Percentiles rank a stretch among this genome's conserved stretches.
phyloP scores from a whole-genome alignment of 2,888 invertebrate genomes.

The Oconnorella tubifera region DNA sequence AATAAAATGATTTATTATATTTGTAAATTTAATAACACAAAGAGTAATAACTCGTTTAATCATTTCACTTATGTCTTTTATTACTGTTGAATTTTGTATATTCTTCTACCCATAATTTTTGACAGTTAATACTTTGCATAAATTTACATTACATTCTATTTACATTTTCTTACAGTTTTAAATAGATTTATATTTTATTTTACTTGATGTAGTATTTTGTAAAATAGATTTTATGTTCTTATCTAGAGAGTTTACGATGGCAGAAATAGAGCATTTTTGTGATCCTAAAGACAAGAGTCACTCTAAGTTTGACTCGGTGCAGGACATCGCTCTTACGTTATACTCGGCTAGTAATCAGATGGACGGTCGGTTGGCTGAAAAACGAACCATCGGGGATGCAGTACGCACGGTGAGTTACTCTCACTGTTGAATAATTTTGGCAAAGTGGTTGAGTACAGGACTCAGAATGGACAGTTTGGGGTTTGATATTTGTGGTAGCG shows the following conservation, averaged over 20 bases:
- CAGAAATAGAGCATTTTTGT: slow-evolving; percentile 99
- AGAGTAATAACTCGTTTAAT: too few species aligned
- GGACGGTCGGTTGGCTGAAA: slow-evolving; percentile 84
- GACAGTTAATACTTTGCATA: background rate
- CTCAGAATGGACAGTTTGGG: too few species aligned
- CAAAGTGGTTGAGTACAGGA: too few species aligned
- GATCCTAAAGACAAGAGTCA: slow-evolving; percentile 78
- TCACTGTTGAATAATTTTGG: too few species aligned
- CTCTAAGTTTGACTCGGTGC: slow-evolving; percentile 76
- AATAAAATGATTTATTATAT: too few species aligned
- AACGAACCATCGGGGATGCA: slow-evolving; percentile 78
- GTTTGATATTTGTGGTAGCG: too few species aligned
- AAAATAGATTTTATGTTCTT: background rate
- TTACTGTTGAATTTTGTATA: too few species aligned
- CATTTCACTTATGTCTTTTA: too few species aligned
- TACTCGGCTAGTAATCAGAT: slow-evolving; percentile 97
- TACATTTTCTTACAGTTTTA: background rate
- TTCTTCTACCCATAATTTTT: too few species aligned
- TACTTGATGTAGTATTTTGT: background rate
- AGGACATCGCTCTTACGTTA: slow-evolving; percentile 72
- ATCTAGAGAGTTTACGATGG: slow-evolving; percentile 94
- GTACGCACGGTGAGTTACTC: slow-evolving; percentile 68
- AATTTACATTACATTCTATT: background rate
- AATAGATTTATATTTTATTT: background rate
- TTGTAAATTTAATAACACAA: too few species aligned